Conservation (phyloP, 1,140 invertebrate genomes). For the Streblospio benedicti region DNA sequence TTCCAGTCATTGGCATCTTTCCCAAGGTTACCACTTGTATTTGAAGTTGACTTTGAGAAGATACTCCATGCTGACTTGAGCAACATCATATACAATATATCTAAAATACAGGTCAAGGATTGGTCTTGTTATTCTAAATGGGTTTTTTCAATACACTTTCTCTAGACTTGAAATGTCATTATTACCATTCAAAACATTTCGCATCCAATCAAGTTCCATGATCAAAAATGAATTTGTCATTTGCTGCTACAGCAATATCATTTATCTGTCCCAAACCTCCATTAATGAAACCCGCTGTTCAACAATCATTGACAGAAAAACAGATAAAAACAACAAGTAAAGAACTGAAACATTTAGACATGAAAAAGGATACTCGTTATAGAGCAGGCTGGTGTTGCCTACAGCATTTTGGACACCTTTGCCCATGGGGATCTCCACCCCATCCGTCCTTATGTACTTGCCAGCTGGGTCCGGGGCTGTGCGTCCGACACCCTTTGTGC, state of each 20-base stretch:
- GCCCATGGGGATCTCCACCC: slow-evolving; percentile 43
- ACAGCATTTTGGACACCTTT: slow-evolving; percentile 22
- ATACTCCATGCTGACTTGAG: slow-evolving; percentile 46
- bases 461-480: slow-evolving; percentile 34
- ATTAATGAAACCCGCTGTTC: not conserved
- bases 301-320: not conserved
- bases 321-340: not conserved
- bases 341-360: not conserved
- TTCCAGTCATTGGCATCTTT: too few relatives aligned
- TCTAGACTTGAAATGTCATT: not conserved
- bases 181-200: too few relatives aligned
- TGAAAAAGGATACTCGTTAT: slow-evolving; percentile 48
- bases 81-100: slow-evolving; percentile 48
- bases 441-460: slow-evolving; percentile 29
- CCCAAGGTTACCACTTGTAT: too few relatives aligned
- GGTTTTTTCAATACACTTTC: not conserved
- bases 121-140: not conserved
- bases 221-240: too few relatives aligned
- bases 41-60: slow-evolving; percentile 45
- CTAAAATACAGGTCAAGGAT: slow-evolving; percentile 20
- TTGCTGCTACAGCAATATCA: too few relatives aligned
- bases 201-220: not conserved
- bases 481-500: slow-evolving; percentile 41
- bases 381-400: slow-evolving; percentile 36
- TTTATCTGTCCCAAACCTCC: not conserved